Base-by-base conservation (phyloP, 2,113 vertebrate genomes). In the Ochotona princeps region DNA sequence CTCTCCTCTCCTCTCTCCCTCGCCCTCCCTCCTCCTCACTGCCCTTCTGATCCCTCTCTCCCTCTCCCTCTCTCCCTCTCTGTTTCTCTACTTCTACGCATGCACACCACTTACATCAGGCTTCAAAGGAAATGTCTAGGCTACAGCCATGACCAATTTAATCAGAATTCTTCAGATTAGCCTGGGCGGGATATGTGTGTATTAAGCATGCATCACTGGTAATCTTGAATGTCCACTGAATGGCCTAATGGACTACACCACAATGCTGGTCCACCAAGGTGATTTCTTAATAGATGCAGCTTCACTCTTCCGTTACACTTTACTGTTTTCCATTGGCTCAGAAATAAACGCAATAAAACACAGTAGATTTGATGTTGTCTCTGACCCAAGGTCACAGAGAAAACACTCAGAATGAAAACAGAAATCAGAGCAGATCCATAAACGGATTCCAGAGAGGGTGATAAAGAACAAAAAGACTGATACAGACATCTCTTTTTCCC, bases 381-480 rank as follows among this genome's bases (percentile, higher is more conserved):
- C n/a, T 95, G 81, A 92, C 83, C 83, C 14, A 3, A 78, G 87
- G 94, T 92, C 69, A 54, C 30, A 84, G 72, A 82, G 69, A 76
- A 90, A 91, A 70, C 73, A 69, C 65, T 83, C 85, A 70, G 89
- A 96, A 94, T 89, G 76, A 97, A 93, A 97, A 91, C 7, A 93
- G 65, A 94, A 94, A 95, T 94, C 57, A 89, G 87, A 93, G 89
- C 83, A 89, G 20, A 82, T 63, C 69, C 74, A 73, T 85, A 78
- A 94, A 49, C 0, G 8, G 65, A 85, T 90, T 72, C 81, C 91
- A 88, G 60, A 72, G 78, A 87, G 65, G 25, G 75, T 0, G 30
- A 94, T 94, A 79, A 92, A 90, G 72, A 23, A 83, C 57, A 87
- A 89, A 86, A 88, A 79, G 80, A 84, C 54, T 23, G 60, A 11